Conservation (phyloP, 2,113 vertebrate genomes). For the Syngnathoides biaculeatus region DNA sequence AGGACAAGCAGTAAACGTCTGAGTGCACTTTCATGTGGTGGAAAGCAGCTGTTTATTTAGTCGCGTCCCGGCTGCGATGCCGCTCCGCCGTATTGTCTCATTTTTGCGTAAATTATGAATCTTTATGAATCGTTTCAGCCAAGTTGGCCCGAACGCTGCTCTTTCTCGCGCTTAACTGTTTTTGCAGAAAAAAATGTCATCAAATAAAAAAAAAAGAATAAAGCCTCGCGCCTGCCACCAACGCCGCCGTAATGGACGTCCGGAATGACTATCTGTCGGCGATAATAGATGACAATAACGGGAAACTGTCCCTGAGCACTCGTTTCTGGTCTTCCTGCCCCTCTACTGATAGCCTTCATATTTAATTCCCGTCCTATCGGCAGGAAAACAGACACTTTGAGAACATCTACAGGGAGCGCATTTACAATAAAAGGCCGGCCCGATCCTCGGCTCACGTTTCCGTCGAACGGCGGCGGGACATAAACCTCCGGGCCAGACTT, state of each 20-base stretch:
- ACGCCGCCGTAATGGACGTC: slow-evolving; percentile 47
- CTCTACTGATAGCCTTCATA: slow-evolving; percentile 70
- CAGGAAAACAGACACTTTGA: slow-evolving; percentile 73
- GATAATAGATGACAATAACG: slow-evolving; percentile 74
- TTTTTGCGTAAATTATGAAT: slow-evolving; percentile 5
- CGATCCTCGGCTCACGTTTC: slow-evolving; percentile 73
- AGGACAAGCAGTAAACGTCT: not conserved
- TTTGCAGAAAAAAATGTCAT: not conserved
- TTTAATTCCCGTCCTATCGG: slow-evolving; percentile 67
- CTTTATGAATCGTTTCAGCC: not conserved
- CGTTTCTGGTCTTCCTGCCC: slow-evolving; percentile 71
- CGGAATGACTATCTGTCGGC: slow-evolving; percentile 59
- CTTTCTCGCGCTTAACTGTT: not conserved
- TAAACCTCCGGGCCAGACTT: slow-evolving; percentile 75
- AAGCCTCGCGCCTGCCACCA: slow-evolving; percentile 31
- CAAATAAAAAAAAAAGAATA: not conserved
- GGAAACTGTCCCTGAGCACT: slow-evolving; percentile 71
- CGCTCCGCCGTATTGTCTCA: not conserved
- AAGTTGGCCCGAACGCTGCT: not conserved
- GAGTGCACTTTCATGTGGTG: slow-evolving; percentile 10
- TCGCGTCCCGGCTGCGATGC: not conserved
- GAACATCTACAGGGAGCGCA: slow-evolving; percentile 67
- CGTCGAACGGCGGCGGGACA: slow-evolving; percentile 65
- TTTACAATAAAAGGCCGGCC: slow-evolving; percentile 69
- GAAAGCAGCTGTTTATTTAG: slow-evolving; percentile 12